Evolutionary conservation across 2,113 vertebrate genomes (phyloP).

Genomic region (Zapus hudsonius): DNA sequence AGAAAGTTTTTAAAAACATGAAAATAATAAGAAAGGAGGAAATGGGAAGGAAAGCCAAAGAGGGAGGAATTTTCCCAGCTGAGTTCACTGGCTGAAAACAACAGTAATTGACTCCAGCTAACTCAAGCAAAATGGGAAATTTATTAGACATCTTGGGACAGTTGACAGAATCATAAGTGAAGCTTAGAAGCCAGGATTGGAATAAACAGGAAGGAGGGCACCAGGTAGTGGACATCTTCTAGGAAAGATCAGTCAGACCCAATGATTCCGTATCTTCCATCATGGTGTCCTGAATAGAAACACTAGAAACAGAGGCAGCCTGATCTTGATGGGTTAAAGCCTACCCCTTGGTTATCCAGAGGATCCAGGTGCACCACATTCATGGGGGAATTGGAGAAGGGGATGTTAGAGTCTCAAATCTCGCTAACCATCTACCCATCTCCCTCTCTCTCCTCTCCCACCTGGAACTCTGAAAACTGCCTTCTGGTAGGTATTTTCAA

Average conservation of each 20-base stretch:
- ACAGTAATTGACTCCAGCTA: background rate
- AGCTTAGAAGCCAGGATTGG: background rate
- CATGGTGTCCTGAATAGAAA: background rate
- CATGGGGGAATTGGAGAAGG: background rate
- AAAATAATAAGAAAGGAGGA: background rate
- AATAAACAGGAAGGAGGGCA: background rate
- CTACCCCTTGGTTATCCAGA: background rate
- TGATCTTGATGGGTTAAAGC: background rate
- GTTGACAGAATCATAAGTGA: background rate
- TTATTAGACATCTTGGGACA: background rate
- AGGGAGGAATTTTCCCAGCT: background rate
- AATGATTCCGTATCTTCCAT: background rate
- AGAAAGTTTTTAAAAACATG: conserved; percentile 3
- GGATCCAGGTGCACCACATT: background rate
- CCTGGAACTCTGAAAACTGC: too few relatives aligned
- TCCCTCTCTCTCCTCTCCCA: too few relatives aligned
- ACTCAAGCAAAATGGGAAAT: background rate
- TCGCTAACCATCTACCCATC: too few relatives aligned
- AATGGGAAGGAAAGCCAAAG: background rate
- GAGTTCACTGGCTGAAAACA: background rate
- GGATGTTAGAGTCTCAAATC: background rate
- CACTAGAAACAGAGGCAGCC: background rate
- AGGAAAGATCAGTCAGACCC: background rate
- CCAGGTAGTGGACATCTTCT: background rate
- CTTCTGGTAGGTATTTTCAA: too few relatives aligned